Percentiles rank a stretch among this genome's conserved stretches.
phyloP scores from a whole-genome alignment of 2,113 vertebrate species.

The Paradoxurus hermaphroditus region DNA sequence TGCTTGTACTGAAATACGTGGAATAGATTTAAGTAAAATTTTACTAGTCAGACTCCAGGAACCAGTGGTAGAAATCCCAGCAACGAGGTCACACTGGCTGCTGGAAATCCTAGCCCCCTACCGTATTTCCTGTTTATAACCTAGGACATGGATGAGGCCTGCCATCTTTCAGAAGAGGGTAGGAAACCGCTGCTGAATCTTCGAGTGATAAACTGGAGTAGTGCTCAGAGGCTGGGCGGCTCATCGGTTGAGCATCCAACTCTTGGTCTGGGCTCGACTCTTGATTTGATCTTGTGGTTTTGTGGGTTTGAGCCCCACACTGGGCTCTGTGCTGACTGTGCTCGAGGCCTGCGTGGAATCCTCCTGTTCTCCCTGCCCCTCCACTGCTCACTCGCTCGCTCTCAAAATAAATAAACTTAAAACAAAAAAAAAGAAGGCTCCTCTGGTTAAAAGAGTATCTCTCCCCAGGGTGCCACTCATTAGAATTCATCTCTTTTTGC shows the following conservation, averaged over 20 bases:
- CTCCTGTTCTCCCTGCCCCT: too few species aligned
- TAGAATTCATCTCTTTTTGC: neutral
- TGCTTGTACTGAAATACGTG: constrained; percentile 93
- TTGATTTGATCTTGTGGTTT: too few species aligned
- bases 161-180: neutral
- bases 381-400: too few species aligned
- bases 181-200: neutral
- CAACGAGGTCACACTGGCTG: neutral
- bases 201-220: neutral
- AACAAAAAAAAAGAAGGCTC: neutral
- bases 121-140: neutral
- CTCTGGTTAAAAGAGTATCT: neutral
- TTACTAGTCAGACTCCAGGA: neutral
- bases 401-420: too few species aligned
- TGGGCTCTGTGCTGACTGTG: too few species aligned
- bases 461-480: neutral
- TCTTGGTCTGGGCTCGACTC: too few species aligned
- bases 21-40: constrained; percentile 35
- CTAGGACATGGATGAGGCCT: neutral
- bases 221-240: neutral
- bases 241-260: too few species aligned
- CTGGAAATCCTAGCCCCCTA: neutral
- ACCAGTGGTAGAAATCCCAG: neutral
- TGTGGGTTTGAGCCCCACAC: too few species aligned
- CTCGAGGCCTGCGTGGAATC: too few species aligned